Base-by-base conservation (phyloP, 2,888 invertebrate genomes). In the Dermolepida albohirtum region DNA sequence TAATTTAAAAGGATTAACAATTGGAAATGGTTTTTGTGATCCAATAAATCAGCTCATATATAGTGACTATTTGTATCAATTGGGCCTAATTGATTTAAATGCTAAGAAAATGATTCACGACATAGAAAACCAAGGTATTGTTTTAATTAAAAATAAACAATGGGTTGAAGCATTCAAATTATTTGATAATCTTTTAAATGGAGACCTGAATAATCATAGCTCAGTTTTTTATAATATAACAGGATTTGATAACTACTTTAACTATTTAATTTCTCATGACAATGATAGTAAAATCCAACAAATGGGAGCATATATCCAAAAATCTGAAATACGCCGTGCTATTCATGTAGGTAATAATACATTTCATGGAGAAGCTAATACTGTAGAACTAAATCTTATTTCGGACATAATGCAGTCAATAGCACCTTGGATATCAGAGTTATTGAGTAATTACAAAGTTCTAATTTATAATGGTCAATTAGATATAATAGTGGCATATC, bases 401-500 rank as follows among this genome's bases (percentile, higher is more conserved):
- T 83, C 85, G 44, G 97, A 97, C 81, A 86, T 95, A 0, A 92
- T 95, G 92, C 89, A 93, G 77, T 91, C 92, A 0, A 90, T 94
- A 6, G 91, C 92, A 5, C 87, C 88, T 0, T 90, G 90, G 88
- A 84, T 94, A 65, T 85, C 88, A 0, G 90, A 90, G 74, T 82
- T 95, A 0, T 79, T 93, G 0, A 85, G 89, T 41, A 82, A 89
- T 74, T 92, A 92, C 76, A 85, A 87, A 79, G 89, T 95, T 12
- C 86, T 96, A 50, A 87, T 96, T 69, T 97, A 96, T 81, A 96
- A 91, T 79, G 97, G 97, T 0, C 96, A 97, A 79, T 80, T 97
- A 72, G 97, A 97, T 80, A 92, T 97, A 11, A 95, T 96, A 71
- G 93, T 96, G 0, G 94, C 95, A 0, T 94, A 95, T 82, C 94